phyloP scores from a whole-genome alignment of 2,797 vertebrate genomes.

The Myotis daubentonii region DNA sequence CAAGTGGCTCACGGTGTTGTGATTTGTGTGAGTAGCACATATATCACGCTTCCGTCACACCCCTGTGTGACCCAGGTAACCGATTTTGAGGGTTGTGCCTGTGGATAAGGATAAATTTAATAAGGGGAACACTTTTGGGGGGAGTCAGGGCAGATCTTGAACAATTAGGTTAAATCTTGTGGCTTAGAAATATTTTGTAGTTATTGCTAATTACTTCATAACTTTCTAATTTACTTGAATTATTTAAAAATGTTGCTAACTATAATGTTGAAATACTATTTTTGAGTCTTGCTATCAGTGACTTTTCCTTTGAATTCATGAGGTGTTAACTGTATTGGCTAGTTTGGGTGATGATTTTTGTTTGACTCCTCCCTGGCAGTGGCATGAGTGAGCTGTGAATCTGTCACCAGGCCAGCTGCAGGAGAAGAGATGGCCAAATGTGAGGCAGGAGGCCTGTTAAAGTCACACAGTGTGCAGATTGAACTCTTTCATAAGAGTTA shows the following conservation, averaged over 20 bases:
- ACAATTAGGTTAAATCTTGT: neutral
- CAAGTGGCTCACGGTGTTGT: neutral
- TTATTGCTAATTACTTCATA: constrained; percentile 36
- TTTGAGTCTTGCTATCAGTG: constrained; percentile 28
- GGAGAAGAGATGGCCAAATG: neutral
- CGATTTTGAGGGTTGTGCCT: neutral
- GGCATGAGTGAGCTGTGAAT: neutral
- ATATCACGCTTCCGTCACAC: neutral
- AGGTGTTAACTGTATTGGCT: neutral
- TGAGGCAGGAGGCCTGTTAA: neutral
- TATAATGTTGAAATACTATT: constrained; percentile 10
- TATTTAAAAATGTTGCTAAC: neutral
- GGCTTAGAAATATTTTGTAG: constrained; percentile 33
- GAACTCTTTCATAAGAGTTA: constrained; percentile 15
- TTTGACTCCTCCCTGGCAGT: neutral
- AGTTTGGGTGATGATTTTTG: constrained; percentile 16
- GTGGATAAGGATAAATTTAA: neutral
- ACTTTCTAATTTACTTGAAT: constrained; percentile 35
- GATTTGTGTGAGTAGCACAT: neutral
- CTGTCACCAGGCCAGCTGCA: neutral
- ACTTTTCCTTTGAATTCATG: constrained; percentile 43
- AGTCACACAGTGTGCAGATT: neutral
- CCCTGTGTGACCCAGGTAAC: neutral
- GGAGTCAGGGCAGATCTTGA: neutral
- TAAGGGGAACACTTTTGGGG: neutral